Evolutionary conservation across 2,888 invertebrate genomes (phyloP).

Genomic region (Lasioglossum malachurum): DNA sequence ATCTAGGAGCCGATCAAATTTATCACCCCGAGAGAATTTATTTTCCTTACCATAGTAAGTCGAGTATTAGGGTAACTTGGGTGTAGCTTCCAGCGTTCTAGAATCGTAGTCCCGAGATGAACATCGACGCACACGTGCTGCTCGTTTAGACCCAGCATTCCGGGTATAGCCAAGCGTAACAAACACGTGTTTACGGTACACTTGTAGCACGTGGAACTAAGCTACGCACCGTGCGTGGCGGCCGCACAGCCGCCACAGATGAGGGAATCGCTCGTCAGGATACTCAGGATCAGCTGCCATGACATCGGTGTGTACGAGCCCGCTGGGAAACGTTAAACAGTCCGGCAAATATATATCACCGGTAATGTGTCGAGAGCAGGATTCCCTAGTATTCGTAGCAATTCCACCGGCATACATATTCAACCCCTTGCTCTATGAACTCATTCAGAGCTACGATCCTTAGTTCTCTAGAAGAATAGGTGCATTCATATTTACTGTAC

Average conservation of each 20-base stretch:
- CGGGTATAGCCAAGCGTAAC: constrained; percentile 17
- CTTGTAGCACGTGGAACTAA: not conserved
- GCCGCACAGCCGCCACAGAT: not conserved
- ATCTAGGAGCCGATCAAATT: not conserved
- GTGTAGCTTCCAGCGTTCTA: not conserved
- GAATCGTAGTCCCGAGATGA: not conserved
- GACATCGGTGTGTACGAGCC: not conserved
- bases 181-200: constrained; percentile 15
- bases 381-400: not conserved
- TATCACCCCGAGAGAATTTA: not conserved
- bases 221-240: not conserved
- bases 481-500: not conserved
- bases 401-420: not conserved
- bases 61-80: not conserved
- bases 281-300: not conserved
- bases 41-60: not conserved
- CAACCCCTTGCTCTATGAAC: not conserved
- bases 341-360: not conserved
- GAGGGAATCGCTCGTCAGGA: constrained; percentile 3
- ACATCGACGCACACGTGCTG: constrained; percentile 10
- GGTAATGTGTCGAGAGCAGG: not conserved
- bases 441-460: not conserved
- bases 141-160: constrained; percentile 17
- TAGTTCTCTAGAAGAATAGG: not conserved
- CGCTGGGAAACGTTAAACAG: not conserved